phyloP scores from a whole-genome alignment of 2,113 vertebrate species.

The Hoplias malabaricus region DNA sequence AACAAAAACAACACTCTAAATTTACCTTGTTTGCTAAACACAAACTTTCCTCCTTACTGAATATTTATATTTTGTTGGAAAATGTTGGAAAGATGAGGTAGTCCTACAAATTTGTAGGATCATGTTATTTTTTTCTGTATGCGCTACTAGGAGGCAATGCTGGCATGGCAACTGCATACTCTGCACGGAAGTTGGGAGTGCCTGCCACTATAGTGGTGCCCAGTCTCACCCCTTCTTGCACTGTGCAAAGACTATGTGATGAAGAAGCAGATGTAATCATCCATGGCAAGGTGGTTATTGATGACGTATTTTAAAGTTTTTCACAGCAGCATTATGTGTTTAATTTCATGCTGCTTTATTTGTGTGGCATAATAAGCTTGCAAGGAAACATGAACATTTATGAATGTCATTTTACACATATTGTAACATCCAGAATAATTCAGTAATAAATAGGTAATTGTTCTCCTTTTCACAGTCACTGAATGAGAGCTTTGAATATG shows the following conservation, averaged over 20 bases:
- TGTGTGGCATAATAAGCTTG: too few relatives aligned
- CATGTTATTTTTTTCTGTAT: not conserved
- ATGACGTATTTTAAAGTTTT: not conserved
- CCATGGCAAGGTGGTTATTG: constrained; percentile 77
- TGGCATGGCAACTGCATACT: constrained; percentile 81
- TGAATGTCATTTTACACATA: too few relatives aligned
- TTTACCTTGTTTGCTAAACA: too few relatives aligned
- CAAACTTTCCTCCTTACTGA: too few relatives aligned
- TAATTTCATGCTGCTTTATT: too few relatives aligned
- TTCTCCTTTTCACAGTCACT: constrained; percentile 71
- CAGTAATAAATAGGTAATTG: not conserved
- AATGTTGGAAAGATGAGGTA: too few relatives aligned
- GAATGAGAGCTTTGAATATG: constrained; percentile 85
- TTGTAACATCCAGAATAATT: too few relatives aligned
- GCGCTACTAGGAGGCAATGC: constrained; percentile 83
- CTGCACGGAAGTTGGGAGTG: constrained; percentile 76
- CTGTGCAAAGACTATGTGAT: constrained; percentile 75
- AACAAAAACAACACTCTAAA: too few relatives aligned
- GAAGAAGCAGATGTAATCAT: constrained; percentile 81
- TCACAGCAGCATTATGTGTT: too few relatives aligned
- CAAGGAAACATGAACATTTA: too few relatives aligned
- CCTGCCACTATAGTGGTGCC: constrained; percentile 86
- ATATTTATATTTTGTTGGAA: too few relatives aligned
- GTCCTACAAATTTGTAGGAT: too few relatives aligned
- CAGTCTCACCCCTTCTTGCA: constrained; percentile 62